Conservation (phyloP, 2,113 vertebrate species). For the Irena cyanogastra region DNA sequence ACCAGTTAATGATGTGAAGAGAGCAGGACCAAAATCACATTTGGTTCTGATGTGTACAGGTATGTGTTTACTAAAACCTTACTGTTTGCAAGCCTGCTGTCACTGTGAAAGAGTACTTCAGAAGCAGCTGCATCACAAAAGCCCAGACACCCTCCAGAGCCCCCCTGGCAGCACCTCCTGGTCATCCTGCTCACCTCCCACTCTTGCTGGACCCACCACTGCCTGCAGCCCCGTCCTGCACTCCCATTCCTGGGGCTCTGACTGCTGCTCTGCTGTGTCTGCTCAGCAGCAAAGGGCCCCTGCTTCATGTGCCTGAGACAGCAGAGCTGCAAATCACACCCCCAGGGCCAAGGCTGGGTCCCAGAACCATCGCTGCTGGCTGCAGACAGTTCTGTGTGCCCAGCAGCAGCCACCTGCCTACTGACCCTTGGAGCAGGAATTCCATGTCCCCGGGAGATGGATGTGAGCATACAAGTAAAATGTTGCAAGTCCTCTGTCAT, state of each 20-base stretch:
- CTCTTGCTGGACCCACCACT: rapidly evolving
- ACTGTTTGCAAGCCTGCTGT: not conserved
- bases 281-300: not conserved
- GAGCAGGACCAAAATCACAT: not conserved
- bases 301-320: not conserved
- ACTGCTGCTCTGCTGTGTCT: not conserved
- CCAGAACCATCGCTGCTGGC: not conserved
- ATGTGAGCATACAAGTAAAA: not conserved
- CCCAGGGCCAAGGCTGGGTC: not conserved
- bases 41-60: not conserved
- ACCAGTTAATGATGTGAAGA: not conserved
- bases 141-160: not conserved
- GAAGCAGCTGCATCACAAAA: not conserved
- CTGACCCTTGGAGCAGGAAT: not conserved
- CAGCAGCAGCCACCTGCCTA: not conserved
- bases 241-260: rapidly evolving
- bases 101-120: not conserved
- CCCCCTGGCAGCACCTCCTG: not conserved
- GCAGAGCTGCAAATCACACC: not conserved
- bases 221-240: rapidly evolving
- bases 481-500: not conserved
- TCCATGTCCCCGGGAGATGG: not conserved
- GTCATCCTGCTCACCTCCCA: not conserved
- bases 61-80: not conserved
- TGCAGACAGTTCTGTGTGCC: not conserved